Evolutionary conservation across 2,888 invertebrate genomes (phyloP).

Genomic region (Parnassius mnemosyne): DNA sequence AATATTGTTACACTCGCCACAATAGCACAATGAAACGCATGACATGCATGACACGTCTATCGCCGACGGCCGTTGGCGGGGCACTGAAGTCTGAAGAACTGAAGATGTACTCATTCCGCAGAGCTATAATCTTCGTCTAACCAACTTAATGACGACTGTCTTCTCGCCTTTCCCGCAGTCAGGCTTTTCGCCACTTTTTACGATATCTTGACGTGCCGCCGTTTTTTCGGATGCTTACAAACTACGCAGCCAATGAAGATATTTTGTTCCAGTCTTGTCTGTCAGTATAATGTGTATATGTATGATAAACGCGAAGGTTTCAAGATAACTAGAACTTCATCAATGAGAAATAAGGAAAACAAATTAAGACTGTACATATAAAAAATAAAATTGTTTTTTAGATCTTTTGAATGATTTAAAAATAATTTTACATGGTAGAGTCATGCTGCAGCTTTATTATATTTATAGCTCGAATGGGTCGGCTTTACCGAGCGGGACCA

Average conservation of each 20-base stretch:
- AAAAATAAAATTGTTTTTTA: too few species aligned
- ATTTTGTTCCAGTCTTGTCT: neutral
- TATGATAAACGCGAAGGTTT: too few species aligned
- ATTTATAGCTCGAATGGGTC: too few species aligned
- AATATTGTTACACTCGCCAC: conserved; percentile 54
- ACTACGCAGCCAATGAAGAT: neutral
- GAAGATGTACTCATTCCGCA: conserved; percentile 27
- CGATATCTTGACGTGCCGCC: conserved; percentile 38
- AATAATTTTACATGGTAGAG: too few species aligned
- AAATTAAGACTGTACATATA: too few species aligned
- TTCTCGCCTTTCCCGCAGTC: conserved; percentile 36
- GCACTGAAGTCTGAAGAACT: conserved; percentile 46
- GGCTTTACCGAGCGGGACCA: too few species aligned
- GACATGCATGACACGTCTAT: conserved; percentile 41
- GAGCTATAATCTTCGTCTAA: conserved; percentile 27
- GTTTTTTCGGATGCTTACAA: neutral
- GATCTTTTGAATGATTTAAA: too few species aligned
- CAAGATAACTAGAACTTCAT: too few species aligned
- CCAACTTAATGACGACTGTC: conserved; percentile 38
- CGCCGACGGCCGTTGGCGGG: conserved; percentile 61
- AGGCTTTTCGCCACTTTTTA: conserved; percentile 39
- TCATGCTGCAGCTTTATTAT: too few species aligned
- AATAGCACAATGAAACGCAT: conserved; percentile 32
- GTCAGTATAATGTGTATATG: neutral
- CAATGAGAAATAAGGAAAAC: too few species aligned